A percentile compares a stretch with the other conserved stretches of the same genome.
Evolutionary conservation across 2,797 vertebrate species (phyloP).

Genomic region (Varecia variegata): DNA sequence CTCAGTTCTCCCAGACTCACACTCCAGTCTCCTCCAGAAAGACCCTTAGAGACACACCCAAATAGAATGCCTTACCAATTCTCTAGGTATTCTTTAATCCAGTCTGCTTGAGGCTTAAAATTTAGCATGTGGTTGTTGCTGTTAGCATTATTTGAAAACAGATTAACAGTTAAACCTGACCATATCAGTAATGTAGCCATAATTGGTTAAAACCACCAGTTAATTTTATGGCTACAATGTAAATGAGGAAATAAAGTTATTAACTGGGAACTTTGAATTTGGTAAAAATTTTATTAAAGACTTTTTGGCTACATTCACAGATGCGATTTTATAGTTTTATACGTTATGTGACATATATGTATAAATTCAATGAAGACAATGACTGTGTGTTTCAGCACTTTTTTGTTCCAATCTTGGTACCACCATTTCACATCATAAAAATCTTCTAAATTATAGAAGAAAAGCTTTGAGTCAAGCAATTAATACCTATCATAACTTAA

Average conservation of each 20-base stretch:
- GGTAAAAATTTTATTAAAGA: background rate
- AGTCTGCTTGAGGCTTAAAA: background rate
- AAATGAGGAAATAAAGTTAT: background rate
- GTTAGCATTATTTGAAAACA: background rate
- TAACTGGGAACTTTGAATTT: background rate
- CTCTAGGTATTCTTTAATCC: background rate
- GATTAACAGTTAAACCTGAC: background rate
- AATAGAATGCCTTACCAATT: background rate
- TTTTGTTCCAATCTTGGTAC: background rate
- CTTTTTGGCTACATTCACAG: background rate
- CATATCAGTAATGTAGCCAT: background rate
- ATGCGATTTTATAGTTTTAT: background rate
- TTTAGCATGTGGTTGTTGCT: background rate
- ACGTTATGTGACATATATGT: background rate
- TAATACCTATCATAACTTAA: background rate
- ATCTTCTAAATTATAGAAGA: background rate
- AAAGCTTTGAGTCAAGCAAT: constrained; percentile 17
- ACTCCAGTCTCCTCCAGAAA: background rate
- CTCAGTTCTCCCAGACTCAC: background rate
- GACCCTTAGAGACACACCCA: background rate
- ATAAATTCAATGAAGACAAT: background rate
- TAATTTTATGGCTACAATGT: constrained; percentile 5
- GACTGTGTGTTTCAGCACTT: background rate
- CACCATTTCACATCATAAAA: background rate
- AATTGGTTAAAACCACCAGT: background rate